Conservation (phyloP, 2,888 invertebrate species). For the Mellilla xanthometata region DNA sequence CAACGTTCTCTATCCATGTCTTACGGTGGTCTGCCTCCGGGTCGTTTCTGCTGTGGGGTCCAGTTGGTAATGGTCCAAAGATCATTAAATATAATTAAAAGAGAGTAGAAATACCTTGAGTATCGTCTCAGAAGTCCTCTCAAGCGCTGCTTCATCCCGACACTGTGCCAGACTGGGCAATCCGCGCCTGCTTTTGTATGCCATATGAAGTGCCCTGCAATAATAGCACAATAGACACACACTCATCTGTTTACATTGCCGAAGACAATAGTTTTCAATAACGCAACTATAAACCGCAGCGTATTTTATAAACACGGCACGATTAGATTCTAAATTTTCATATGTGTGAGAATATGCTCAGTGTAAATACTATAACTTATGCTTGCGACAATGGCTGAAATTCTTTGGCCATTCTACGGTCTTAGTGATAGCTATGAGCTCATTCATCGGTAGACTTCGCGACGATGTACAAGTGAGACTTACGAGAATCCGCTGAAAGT, state of each 20-base stretch:
- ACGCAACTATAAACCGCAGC: conserved; percentile 66
- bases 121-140: conserved; percentile 66
- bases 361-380: conserved; percentile 35
- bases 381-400: conserved; percentile 7
- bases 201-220: conserved; percentile 73
- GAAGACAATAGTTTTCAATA: conserved; percentile 76
- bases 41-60: no score
- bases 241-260: conserved; percentile 55
- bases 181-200: conserved; percentile 78
- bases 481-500: no score
- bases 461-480: no score
- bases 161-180: conserved; percentile 68
- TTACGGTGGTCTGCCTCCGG: no score
- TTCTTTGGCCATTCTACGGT: conserved; percentile 19
- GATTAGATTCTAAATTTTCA: conserved; percentile 61
- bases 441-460: no score
- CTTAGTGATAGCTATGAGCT: no score
- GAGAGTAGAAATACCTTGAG: conserved; percentile 59
- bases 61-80: no score
- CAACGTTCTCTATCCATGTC: no score
- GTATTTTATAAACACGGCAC: conserved; percentile 70
- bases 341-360: conserved; percentile 48
- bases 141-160: conserved; percentile 57
- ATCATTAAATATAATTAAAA: background rate
- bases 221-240: conserved; percentile 28